Evolutionary conservation across 2,113 vertebrate species (phyloP).

Genomic region (Phrynosoma platyrhinos): DNA sequence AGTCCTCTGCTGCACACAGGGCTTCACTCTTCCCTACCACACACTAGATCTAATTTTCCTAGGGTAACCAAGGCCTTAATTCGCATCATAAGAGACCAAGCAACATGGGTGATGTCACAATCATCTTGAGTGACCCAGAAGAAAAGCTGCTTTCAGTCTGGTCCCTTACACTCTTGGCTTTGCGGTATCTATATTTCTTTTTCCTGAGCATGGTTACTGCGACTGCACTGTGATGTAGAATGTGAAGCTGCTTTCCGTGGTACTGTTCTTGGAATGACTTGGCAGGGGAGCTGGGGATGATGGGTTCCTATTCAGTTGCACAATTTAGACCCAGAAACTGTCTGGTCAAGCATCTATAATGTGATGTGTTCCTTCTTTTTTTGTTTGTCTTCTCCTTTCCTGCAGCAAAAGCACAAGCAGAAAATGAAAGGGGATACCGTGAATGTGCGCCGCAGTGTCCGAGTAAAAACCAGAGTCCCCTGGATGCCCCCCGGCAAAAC

Average conservation of each 20-base stretch:
- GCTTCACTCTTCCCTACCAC: neutral
- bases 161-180: neutral
- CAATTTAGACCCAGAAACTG: neutral
- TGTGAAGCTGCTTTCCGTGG: neutral
- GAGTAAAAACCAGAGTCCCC: conserved; percentile 85
- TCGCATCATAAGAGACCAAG: conserved; percentile 1
- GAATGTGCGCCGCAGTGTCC: conserved; percentile 77
- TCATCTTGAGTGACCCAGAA: neutral
- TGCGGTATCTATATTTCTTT: conserved; percentile 37
- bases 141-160: neutral
- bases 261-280: neutral
- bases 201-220: conserved; percentile 30
- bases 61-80: conserved; percentile 5
- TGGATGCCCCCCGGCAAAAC: conserved; percentile 91
- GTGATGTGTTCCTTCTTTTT: conserved; percentile 5
- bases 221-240: conserved; percentile 27
- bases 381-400: neutral
- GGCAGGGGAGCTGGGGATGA: neutral
- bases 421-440: conserved; percentile 76
- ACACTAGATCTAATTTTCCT: neutral
- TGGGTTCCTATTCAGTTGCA: neutral
- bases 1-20: neutral
- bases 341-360: neutral
- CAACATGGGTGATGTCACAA: neutral
- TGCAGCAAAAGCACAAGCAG: conserved; percentile 76